Evolutionary conservation across 2,888 invertebrate species (phyloP), one percentile per base, ranked within the genome.

Genomic region (Epsilonema sp.): DNA sequence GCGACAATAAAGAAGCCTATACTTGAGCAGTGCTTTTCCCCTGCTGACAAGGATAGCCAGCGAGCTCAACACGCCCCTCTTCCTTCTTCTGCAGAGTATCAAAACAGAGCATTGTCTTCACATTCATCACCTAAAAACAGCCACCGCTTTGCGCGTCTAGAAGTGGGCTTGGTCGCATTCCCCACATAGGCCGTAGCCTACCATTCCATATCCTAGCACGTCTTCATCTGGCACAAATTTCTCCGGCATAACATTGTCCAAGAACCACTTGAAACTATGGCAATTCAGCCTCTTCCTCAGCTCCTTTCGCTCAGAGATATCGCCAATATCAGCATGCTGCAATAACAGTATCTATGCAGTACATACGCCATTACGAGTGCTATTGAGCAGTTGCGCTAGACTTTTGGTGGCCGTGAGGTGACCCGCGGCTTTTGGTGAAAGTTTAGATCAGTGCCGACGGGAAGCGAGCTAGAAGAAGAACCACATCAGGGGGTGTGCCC

Each of bases 241-340:
- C 65, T 86, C 82, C 24, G 78, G 80, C 66, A 83, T 85, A 2
- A 90, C 72, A 65, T 86, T 80, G 52, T 83, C 77, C 52, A 90
- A 72, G 69, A 79, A 90, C 90, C 90, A 90, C 60, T 79, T 79
- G 70, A 92, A 92, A 58, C 74, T 76, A 65, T 86, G 82, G 67
- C 92, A 92, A 26, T 80, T 74, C 19, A 86, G 70, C 57, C 78
- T 78, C 63, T 82, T 76, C 3, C 86, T 75, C 19, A 92, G 71
- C 44, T 79, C 73, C 49, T 76, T 72, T 26, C 92, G 75, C 56
- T 82, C 80, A 0, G 78, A 78, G 38, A 89, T 73, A 70, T 89
- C 84, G 1, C 60, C 61, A 19, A 58, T 57, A 45, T 61, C 54
- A 11, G 45, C 45, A 41, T 54, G 42, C 50, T 57, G n/a, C n/a